phyloP scores from a whole-genome alignment of 2,888 invertebrate species.

The Machimus rusticus region DNA sequence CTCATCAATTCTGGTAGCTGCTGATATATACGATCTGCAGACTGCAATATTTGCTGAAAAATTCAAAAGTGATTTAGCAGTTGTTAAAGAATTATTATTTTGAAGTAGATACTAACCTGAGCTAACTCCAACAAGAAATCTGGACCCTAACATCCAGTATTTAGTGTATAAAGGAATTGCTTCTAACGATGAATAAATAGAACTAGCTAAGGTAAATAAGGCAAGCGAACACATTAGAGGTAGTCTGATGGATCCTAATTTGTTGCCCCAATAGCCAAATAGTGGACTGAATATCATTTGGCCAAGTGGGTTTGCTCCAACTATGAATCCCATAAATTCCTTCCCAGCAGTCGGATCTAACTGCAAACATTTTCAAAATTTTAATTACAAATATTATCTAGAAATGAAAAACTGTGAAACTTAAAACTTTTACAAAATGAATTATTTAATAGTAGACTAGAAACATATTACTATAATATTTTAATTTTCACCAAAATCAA shows the following conservation, averaged over 20 bases:
- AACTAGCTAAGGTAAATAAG: conserved; percentile 77
- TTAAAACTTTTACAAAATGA: background rate
- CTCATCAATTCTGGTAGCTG: conserved; percentile 81
- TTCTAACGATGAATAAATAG: conserved; percentile 78
- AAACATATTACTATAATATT: no score
- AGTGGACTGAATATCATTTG: conserved; percentile 87
- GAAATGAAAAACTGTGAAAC: no score
- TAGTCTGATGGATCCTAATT: conserved; percentile 73
- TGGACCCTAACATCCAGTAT: conserved; percentile 77
- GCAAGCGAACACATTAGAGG: conserved; percentile 75
- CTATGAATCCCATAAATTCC: conserved; percentile 83
- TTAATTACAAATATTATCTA: background rate
- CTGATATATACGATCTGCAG: conserved; percentile 83
- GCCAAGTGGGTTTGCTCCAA: conserved; percentile 86
- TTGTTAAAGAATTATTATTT: background rate
- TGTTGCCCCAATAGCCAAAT: conserved; percentile 86
- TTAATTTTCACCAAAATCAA: no score
- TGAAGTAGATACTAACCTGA: conserved; percentile 68
- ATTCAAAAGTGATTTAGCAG: background rate
- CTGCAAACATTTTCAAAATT: conserved; percentile 61
- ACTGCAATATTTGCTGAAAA: conserved; percentile 79
- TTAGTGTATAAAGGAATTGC: conserved; percentile 71
- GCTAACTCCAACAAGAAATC: conserved; percentile 84
- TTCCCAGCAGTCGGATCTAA: conserved; percentile 80
- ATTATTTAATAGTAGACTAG: no score